These are phyloP conservation scores for Drosophila cracens DNA, from an alignment of 2,888 invertebrate genomes.

Conservation along the genomic window DNA sequence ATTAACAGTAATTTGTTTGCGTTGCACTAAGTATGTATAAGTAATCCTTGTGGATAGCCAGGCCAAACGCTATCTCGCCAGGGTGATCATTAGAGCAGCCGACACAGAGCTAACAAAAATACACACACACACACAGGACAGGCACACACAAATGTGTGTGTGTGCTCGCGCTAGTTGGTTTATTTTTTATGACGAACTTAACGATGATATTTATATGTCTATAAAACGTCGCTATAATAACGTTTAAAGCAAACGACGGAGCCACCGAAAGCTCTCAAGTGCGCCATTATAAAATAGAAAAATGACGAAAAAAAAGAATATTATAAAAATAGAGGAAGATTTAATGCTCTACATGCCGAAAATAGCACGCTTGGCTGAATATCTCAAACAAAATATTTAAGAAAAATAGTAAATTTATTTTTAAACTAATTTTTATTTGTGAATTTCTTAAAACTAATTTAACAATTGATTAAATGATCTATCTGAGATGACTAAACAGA, in stretches of 20 bases:
- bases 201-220: constrained; percentile 75
- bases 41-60: constrained; percentile 60
- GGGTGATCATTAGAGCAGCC: constrained; percentile 59
- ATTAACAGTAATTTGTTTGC: constrained; percentile 75
- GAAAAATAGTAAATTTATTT: neutral
- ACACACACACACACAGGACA: constrained; percentile 16
- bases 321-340: constrained; percentile 8
- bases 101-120: neutral
- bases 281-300: constrained; percentile 65
- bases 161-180: constrained; percentile 40
- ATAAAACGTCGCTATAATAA: constrained; percentile 73
- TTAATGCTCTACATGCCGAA: constrained; percentile 8
- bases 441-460: neutral
- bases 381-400: neutral
- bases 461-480: neutral
- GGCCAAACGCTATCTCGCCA: constrained; percentile 56
- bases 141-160: constrained; percentile 11
- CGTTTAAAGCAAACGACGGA: constrained; percentile 67
- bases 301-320: constrained; percentile 2
- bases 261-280: constrained; percentile 56
- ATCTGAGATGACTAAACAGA: neutral
- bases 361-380: neutral
- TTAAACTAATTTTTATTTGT: neutral
- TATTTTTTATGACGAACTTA: constrained; percentile 72
- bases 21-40: constrained; percentile 62